Percentiles rank a stretch among this genome's conserved stretches.
Conservation (phyloP, 2,888 invertebrate genomes). For the Cyrtodaria siliqua region DNA sequence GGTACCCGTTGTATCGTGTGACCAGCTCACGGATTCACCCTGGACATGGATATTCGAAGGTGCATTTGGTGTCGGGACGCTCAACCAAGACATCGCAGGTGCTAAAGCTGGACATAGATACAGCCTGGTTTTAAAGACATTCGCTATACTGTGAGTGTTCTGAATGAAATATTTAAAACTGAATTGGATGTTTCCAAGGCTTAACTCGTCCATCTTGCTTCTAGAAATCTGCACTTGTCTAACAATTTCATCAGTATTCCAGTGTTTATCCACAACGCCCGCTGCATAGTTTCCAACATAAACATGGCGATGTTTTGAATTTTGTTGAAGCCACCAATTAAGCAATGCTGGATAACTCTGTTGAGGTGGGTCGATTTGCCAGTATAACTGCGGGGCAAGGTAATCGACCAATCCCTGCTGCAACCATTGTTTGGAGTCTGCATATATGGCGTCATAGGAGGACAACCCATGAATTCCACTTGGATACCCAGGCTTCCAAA, state of each 20-base stretch:
- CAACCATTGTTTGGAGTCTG: slow-evolving; percentile 81
- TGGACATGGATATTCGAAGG: slow-evolving; percentile 58
- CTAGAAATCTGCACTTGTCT: slow-evolving; percentile 76
- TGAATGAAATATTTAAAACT: slow-evolving; percentile 74
- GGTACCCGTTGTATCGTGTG: slow-evolving; percentile 38
- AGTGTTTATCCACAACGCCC: slow-evolving; percentile 62
- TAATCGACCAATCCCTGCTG: slow-evolving; percentile 81
- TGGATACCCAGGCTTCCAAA: slow-evolving; percentile 81
- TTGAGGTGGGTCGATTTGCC: slow-evolving; percentile 79
- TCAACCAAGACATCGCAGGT: slow-evolving; percentile 78
- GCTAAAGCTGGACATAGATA: slow-evolving; percentile 68
- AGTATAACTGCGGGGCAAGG: slow-evolving; percentile 82
- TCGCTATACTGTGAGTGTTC: slow-evolving; percentile 69
- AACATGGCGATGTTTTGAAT: slow-evolving; percentile 71
- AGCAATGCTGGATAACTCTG: slow-evolving; percentile 81
- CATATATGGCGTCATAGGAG: slow-evolving; percentile 75
- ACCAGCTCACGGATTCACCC: slow-evolving; percentile 62
- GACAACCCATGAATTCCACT: slow-evolving; percentile 75
- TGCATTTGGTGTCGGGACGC: slow-evolving; percentile 27
- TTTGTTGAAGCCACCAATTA: slow-evolving; percentile 82
- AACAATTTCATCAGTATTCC: slow-evolving; percentile 74
- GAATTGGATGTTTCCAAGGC: slow-evolving; percentile 79
- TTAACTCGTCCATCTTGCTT: slow-evolving; percentile 29
- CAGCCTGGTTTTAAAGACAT: slow-evolving; percentile 61
- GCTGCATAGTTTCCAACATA: slow-evolving; percentile 77